phyloP scores from a whole-genome alignment of 2,113 vertebrate genomes.

The Callithrix jacchus region DNA sequence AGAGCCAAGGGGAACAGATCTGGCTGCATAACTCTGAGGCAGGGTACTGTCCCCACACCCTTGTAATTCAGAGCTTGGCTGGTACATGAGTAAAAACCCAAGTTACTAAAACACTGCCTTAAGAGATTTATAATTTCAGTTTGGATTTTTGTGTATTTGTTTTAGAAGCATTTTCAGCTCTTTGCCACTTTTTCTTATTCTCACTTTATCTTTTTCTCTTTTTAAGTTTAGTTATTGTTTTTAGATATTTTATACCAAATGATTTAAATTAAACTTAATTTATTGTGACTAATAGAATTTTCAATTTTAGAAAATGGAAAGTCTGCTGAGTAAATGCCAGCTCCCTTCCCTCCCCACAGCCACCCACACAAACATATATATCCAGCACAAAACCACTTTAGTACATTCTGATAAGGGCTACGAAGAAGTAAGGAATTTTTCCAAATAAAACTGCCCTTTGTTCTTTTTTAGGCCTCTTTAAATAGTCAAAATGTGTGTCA shows the following conservation, averaged over 20 bases:
- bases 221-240: neutral
- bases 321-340: neutral
- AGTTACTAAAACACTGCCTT: neutral
- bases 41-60: neutral
- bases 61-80: neutral
- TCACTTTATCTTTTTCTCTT: neutral
- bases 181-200: neutral
- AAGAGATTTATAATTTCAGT: neutral
- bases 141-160: neutral
- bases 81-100: neutral
- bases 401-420: neutral
- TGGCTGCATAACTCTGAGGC: neutral
- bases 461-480: slow-evolving; percentile 22
- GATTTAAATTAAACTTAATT: slow-evolving; percentile 51
- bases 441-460: neutral
- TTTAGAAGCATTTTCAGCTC: neutral
- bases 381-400: neutral
- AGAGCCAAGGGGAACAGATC: neutral
- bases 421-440: neutral
- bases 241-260: slow-evolving; percentile 37
- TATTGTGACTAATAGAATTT: neutral
- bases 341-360: neutral
- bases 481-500: neutral
- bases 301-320: slow-evolving; percentile 46
- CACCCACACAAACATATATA: neutral